A percentile compares a stretch with the other conserved stretches of the same genome.
Conservation (phyloP, 1,140 invertebrate species). For the Drosophila kepulauana region DNA sequence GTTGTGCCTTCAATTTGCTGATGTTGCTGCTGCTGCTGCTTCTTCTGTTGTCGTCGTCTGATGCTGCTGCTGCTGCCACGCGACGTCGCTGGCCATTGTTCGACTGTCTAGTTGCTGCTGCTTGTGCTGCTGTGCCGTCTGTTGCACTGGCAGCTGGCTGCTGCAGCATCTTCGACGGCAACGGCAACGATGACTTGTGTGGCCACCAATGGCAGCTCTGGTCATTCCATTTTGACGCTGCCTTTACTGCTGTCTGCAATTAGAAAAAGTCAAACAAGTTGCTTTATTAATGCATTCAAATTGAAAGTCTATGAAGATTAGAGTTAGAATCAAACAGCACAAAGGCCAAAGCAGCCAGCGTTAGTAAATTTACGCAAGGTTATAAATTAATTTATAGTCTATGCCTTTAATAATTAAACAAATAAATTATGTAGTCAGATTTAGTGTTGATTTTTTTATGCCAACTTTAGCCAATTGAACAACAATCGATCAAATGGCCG, state of each 20-base stretch:
- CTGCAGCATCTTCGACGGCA: slow-evolving; percentile 66
- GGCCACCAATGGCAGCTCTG: slow-evolving; percentile 43
- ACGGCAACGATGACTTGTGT: slow-evolving; percentile 21
- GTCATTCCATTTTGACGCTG: slow-evolving; percentile 65
- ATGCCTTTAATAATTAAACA: too few relatives aligned
- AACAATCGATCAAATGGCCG: too few relatives aligned
- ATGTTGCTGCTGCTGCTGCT: slow-evolving; percentile 27
- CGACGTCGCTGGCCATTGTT: slow-evolving; percentile 75
- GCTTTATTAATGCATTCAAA: not conserved
- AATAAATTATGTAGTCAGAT: too few relatives aligned
- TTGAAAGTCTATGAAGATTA: too few relatives aligned
- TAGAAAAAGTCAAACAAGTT: not conserved
- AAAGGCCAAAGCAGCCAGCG: too few relatives aligned
- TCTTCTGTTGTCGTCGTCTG: slow-evolving; percentile 37
- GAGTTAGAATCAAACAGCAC: too few relatives aligned
- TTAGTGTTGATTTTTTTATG: too few relatives aligned
- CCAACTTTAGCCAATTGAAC: too few relatives aligned
- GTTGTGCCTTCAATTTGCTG: slow-evolving; percentile 52
- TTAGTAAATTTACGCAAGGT: too few relatives aligned
- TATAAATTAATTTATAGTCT: too few relatives aligned
- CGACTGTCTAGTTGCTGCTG: slow-evolving; percentile 21
- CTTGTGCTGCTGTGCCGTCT: slow-evolving; percentile 31
- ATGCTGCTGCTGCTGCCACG: slow-evolving; percentile 55
- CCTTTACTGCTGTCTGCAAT: slow-evolving; percentile 19
- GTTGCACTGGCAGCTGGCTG: slow-evolving; percentile 54